Base-by-base conservation (phyloP, 2,888 invertebrate species). In the Caenorhabditis uteleia region DNA sequence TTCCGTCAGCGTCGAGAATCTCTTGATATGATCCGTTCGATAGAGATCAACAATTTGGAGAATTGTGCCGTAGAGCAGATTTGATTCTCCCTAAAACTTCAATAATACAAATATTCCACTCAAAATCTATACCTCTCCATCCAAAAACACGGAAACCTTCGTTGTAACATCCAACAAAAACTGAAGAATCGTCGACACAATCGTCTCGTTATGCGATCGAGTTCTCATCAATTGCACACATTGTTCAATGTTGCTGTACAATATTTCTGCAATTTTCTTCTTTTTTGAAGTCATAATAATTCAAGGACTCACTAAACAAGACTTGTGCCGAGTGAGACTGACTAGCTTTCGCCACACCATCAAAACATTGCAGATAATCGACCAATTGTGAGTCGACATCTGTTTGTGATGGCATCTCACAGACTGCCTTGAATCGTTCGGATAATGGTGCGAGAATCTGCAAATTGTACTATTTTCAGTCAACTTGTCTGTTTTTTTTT, bases 331-430 rank as follows among this genome's bases (percentile, higher is more conserved):
- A 86, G 5, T 84, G 74, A 44, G 85, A 84, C 64, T 86, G 85
- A 3, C 87, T 85, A 0, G 90, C 90, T 78, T 89, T 88, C 1
- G 88, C 88, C 59, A 89, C 87, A 23, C 91, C 91, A 80, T 74
- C 36, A 69, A 75, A 78, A 65, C 78, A 73, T 45, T 92, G 91
- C 0, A 92, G 84, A 31, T 91, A 87, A 80, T 90, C 89, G 0
- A 89, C 88, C 2, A 92, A 86, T 84, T 90, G 89, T 3, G 44
- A 59, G 44, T 67, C 68, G 3, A 59, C 53, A 31, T 56, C 55
- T 0, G 49, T 47, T 25, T 45, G 59, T 5, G 55, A 62, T n/a
- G 66, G 57, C 16, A 48, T 38, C 3, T 34, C 27, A 14, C 43
- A 47, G 1, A 65, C 59, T 0, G 21, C 33, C 2, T 46, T 21